Evolutionary conservation across 2,113 vertebrate genomes (phyloP).

Genomic region (Leptocoma aspasia): DNA sequence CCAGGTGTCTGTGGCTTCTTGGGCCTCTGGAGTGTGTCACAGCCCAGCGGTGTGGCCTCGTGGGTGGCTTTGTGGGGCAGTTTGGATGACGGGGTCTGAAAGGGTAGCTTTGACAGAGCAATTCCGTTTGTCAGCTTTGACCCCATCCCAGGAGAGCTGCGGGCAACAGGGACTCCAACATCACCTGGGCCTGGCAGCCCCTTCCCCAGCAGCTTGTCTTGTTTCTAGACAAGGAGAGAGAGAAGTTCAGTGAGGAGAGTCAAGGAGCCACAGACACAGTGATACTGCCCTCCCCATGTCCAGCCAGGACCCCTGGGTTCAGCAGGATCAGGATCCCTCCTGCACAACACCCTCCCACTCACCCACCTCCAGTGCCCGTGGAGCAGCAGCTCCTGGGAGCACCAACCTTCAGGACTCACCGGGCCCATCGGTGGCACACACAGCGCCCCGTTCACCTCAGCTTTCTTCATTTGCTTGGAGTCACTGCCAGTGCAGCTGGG

Average conservation of each 20-base stretch:
- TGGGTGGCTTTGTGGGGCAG: conserved; percentile 45
- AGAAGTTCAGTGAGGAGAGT: neutral
- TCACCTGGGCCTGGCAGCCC: conserved; percentile 77
- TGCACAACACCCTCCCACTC: neutral
- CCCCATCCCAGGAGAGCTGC: neutral
- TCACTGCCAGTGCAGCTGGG: conserved; percentile 28
- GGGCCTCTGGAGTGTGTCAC: conserved; percentile 73
- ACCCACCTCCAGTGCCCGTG: fast-evolving
- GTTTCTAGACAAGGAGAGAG: conserved; percentile 24
- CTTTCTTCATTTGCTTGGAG: conserved; percentile 73
- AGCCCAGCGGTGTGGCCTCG: conserved; percentile 47
- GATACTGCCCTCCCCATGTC: neutral
- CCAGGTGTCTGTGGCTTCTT: conserved; percentile 71
- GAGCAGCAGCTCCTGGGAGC: neutral
- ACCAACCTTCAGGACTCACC: conserved; percentile 61
- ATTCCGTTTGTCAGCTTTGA: conserved; percentile 53
- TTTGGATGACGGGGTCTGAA: conserved; percentile 57
- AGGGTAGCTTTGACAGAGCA: neutral
- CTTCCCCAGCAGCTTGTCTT: conserved; percentile 43
- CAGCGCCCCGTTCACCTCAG: conserved; percentile 61
- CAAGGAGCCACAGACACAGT: neutral
- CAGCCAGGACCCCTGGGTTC: neutral
- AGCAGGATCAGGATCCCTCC: neutral
- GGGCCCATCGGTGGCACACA: conserved; percentile 69
- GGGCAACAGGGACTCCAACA: conserved; percentile 72